Percentiles rank a stretch among this genome's conserved stretches.
These are phyloP conservation scores for Gymnoscopelus braueri DNA, from an alignment of 2,797 vertebrate genomes.

Conservation along the genomic window DNA sequence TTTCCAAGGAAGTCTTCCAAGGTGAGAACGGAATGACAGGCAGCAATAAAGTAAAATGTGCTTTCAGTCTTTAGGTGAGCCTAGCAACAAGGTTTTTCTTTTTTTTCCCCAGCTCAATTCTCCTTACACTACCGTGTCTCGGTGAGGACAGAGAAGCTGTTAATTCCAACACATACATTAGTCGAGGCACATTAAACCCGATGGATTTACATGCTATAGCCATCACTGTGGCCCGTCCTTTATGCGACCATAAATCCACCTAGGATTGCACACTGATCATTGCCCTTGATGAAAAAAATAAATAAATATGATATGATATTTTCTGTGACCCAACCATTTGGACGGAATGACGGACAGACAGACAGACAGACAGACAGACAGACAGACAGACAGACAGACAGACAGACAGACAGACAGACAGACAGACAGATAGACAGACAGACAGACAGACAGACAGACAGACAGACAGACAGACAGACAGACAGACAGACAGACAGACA, in stretches of 20 bases:
- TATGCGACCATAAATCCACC: conserved; percentile 59
- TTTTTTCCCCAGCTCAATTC: conserved; percentile 15
- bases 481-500: background rate
- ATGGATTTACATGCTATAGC: conserved; percentile 64
- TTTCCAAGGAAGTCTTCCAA: conserved; percentile 36
- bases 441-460: background rate
- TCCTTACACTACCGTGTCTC: conserved; percentile 33
- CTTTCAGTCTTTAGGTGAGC: conserved; percentile 32
- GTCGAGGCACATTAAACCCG: conserved; percentile 71
- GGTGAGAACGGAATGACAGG: conserved; percentile 10
- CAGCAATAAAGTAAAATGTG: conserved; percentile 27
- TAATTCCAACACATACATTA: conserved; percentile 62
- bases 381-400: background rate
- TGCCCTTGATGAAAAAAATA: conserved; percentile 54
- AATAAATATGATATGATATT: no score
- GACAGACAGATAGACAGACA: background rate
- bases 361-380: no score
- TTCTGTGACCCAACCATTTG: conserved; percentile 15
- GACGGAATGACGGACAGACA: background rate
- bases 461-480: background rate
- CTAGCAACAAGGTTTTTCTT: conserved; percentile 52
- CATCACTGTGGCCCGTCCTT: conserved; percentile 59
- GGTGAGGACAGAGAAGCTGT: conserved; percentile 41
- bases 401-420: background rate
- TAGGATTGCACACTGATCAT: conserved; percentile 41